A percentile compares a stretch with the other conserved stretches of the same genome.
These are phyloP conservation scores for Dinocampus coccinellae DNA, from an alignment of 2,888 invertebrate species.

Conservation along the genomic window DNA sequence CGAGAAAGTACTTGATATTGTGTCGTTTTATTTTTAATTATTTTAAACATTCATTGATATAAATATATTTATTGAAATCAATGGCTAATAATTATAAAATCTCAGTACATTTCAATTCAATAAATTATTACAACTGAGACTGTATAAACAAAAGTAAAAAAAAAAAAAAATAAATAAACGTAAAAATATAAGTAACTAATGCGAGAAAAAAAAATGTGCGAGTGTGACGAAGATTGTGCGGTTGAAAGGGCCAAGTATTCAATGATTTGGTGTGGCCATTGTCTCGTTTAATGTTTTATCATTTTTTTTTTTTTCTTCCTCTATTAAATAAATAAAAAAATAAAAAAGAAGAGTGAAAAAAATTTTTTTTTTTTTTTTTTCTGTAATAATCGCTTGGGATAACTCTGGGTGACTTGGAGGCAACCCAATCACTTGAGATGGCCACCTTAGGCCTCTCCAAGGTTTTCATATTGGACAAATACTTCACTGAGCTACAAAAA, in stretches of 20 bases:
- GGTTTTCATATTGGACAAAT: conserved; percentile 97
- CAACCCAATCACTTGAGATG: conserved; percentile 73
- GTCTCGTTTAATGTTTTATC: not conserved
- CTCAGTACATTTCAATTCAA: conserved; percentile 1
- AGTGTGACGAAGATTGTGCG: conserved; percentile 61
- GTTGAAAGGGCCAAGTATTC: conserved; percentile 40
- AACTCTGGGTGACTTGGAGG: conserved; percentile 52
- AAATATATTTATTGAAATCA: not conserved
- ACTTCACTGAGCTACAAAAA: conserved; percentile 96
- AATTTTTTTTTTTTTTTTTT: not conserved
- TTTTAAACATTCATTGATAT: not conserved
- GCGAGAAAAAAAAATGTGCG: conserved; percentile 58
- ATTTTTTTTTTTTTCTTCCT: not conserved
- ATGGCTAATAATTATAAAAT: not conserved
- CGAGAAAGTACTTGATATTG: conserved; percentile 33
- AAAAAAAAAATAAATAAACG: not conserved
- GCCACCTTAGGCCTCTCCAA: conserved; percentile 96
- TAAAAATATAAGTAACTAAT: too few relatives aligned
- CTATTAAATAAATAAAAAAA: not conserved
- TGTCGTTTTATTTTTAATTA: not conserved
- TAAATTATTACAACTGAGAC: conserved; percentile 5
- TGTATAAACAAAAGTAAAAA: not conserved
- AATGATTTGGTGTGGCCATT: not conserved
- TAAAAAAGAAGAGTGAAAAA: not conserved
- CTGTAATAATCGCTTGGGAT: conserved; percentile 9